Conservation (phyloP, 2,113 vertebrate species). For the Crotophaga sulcirostris region DNA sequence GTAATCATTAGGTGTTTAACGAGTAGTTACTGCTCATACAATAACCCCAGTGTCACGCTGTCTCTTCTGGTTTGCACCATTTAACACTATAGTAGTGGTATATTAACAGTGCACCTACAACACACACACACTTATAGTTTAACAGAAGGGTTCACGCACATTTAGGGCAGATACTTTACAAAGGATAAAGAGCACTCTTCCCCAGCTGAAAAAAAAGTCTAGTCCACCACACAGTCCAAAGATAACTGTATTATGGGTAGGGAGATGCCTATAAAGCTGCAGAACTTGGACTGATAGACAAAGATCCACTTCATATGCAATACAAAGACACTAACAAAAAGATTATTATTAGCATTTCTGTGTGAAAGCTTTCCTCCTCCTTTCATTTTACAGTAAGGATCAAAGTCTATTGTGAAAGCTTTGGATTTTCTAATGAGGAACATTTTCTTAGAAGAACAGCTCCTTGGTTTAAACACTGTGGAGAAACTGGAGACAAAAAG, state of each 20-base stretch:
- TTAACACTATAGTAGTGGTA: background rate
- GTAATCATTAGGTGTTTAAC: background rate
- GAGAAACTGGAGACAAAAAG: background rate
- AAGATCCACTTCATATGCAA: background rate
- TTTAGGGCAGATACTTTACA: background rate
- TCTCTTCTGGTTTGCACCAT: background rate
- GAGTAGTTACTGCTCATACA: background rate
- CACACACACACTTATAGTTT: background rate
- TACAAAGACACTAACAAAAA: background rate
- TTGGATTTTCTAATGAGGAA: constrained; percentile 1
- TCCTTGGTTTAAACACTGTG: background rate
- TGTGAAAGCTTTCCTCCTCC: constrained; percentile 14
- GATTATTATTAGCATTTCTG: background rate
- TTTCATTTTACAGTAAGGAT: constrained; percentile 12
- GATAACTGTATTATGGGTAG: background rate
- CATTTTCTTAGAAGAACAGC: background rate
- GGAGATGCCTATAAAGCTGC: background rate
- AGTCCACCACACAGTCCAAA: background rate
- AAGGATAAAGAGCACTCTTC: background rate
- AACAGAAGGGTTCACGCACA: background rate
- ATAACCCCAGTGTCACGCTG: background rate
- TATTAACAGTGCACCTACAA: background rate
- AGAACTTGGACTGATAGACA: background rate
- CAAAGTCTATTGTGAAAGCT: constrained; percentile 10
- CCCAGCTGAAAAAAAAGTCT: background rate